Percentiles rank a stretch among this genome's conserved stretches.
These are phyloP conservation scores for Morpho achilles DNA, from an alignment of 2,888 invertebrate species.

Conservation along the genomic window DNA sequence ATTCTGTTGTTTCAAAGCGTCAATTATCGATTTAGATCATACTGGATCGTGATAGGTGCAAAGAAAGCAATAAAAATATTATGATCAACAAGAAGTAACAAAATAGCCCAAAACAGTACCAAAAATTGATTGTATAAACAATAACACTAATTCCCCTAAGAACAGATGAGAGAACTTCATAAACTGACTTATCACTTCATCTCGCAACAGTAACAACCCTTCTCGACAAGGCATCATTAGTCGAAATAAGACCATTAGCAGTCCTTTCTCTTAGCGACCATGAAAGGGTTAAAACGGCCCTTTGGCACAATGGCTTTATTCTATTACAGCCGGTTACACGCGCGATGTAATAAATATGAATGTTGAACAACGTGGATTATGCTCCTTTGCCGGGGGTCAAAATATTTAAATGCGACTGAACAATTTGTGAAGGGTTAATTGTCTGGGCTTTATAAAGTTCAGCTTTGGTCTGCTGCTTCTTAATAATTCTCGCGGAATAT, in stretches of 20 bases:
- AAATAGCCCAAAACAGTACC: too few species aligned
- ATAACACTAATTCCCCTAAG: conserved; percentile 35
- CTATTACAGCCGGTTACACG: conserved; percentile 74
- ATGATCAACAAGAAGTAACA: not conserved
- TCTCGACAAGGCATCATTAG: conserved; percentile 66
- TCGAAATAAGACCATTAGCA: conserved; percentile 77
- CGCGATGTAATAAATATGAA: conserved; percentile 78
- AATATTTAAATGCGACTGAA: conserved; percentile 73
- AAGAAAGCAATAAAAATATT: not conserved
- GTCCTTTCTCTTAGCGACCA: conserved; percentile 72
- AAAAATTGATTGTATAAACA: conserved; percentile 3
- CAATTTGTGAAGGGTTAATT: conserved; percentile 76
- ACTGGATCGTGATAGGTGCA: too few species aligned
- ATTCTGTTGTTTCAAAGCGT: too few species aligned
- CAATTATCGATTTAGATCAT: too few species aligned
- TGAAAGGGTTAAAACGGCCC: conserved; percentile 76
- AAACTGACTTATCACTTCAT: conserved; percentile 72
- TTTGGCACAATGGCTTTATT: conserved; percentile 71
- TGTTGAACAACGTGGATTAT: conserved; percentile 74
- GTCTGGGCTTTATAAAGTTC: conserved; percentile 33
- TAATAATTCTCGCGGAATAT: conserved; percentile 14
- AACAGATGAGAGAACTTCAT: conserved; percentile 58
- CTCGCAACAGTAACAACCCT: conserved; percentile 66
- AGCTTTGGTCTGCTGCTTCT: conserved; percentile 31
- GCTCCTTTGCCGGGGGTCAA: conserved; percentile 73